Base-by-base conservation (phyloP, 2,113 vertebrate genomes). In the Hymenochirus boettgeri region DNA sequence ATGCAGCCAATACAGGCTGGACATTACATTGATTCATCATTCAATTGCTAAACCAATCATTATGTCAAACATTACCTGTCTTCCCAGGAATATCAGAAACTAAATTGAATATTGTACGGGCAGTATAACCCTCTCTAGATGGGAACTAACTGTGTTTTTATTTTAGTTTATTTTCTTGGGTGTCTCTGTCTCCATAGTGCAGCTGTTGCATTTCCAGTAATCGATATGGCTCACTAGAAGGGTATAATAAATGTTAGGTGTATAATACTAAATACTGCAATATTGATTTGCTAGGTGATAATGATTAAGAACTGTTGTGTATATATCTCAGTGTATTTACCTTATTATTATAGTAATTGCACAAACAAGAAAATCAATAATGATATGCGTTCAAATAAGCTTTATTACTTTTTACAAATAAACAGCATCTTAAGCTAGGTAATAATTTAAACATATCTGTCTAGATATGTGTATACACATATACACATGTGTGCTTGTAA, bases 261-360 rank as follows among this genome's bases (percentile, higher is more conserved):
- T 62, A 62, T 37, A 24, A 51, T 62, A 62, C 39, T 62, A 62
- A 62, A 62, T 19, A n/a, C n/a, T n/a, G n/a, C n/a, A n/a, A n/a
- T 52, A 62, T 62, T 62, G 61, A 62, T 62, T 39, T 52, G 37
- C 46, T 61, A n/a, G n/a, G n/a, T 15, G 39, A 42, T 12, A 9
- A 27, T 48, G 50, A 61, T 61, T 31, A 61, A 31, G 29, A 35
- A 51, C 29, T 33, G 17, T 9, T 2, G 39, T n/a, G 17, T 48
- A 53, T 26, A 11, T 51, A 35, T 51, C 46, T n/a, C n/a, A n/a
- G 39, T n/a, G 17, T 48, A 53, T 26, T 6, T 51, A 35, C 37
- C 46, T 35, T 45, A 13, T 23, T 45, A n/a, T 51, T 45, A 61
- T 62, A 52, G 11, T 52, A 25, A 62, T 48, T 18, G 46, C 19